Conservation (phyloP, 2,797 vertebrate genomes). For the Intellagama lesueurii region DNA sequence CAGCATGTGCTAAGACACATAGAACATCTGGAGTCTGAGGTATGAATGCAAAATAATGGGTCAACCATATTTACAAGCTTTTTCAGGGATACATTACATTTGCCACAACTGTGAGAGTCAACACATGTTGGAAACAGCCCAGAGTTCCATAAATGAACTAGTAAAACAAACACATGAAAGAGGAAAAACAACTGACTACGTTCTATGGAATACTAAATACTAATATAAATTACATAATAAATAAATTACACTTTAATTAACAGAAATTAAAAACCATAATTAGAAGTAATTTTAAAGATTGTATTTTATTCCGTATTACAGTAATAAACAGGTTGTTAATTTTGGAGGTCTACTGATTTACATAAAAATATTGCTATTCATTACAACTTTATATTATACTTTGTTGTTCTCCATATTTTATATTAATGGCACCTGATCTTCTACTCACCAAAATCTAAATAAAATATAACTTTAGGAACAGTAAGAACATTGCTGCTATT, state of each 20-base stretch:
- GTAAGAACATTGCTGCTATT: not conserved
- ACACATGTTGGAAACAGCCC: not conserved
- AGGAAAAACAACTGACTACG: no score
- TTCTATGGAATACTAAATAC: not conserved
- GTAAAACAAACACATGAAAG: no score
- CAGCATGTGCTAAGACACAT: not conserved
- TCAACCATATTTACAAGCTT: not conserved
- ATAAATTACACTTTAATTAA: not conserved
- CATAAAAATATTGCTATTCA: not conserved
- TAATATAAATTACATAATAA: not conserved
- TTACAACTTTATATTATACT: not conserved
- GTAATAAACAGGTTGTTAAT: not conserved
- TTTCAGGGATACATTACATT: conserved; percentile 5
- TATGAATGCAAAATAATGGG: not conserved
- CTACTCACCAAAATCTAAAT: not conserved
- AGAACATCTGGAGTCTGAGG: no score
- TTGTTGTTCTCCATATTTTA: not conserved
- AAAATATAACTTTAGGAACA: not conserved
- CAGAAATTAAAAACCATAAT: not conserved
- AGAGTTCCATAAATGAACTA: not conserved
- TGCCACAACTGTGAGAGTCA: not conserved
- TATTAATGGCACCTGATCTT: not conserved
- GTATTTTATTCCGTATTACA: not conserved
- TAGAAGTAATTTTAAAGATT: not conserved
- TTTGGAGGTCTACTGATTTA: not conserved